phyloP scores from a whole-genome alignment of 2,113 vertebrate species.

The Vulpes lagopus region DNA sequence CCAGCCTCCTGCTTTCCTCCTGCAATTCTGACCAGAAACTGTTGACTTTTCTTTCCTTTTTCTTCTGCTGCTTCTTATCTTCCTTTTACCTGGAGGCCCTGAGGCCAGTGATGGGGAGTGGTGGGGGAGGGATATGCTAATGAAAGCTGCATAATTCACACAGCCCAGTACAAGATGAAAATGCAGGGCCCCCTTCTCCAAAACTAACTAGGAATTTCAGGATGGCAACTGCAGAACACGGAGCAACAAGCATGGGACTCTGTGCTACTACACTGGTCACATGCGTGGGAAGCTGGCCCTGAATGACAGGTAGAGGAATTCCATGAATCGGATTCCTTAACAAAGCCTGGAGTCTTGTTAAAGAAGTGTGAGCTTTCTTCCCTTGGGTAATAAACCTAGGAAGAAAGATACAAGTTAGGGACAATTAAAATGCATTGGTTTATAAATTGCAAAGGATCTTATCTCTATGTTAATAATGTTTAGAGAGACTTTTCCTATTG shows the following conservation, averaged over 20 bases:
- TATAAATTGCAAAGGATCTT: not conserved
- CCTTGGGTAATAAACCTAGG: not conserved
- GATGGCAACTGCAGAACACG: not conserved
- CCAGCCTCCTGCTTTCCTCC: not conserved
- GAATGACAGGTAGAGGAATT: not conserved
- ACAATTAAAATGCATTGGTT: not conserved
- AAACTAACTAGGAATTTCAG: not conserved
- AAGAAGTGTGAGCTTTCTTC: not conserved
- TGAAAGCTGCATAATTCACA: not conserved
- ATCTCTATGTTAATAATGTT: not conserved
- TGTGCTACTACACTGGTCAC: fast-evolving
- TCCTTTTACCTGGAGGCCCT: not conserved
- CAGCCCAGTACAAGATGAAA: not conserved
- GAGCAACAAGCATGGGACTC: not conserved
- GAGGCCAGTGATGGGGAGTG: not conserved
- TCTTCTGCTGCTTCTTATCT: not conserved
- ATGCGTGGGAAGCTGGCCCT: not conserved
- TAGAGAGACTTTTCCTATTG: not conserved
- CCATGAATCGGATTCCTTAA: not conserved
- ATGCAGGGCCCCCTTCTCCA: not conserved
- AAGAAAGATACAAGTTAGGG: not conserved
- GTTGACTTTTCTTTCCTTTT: not conserved
- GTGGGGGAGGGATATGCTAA: not conserved
- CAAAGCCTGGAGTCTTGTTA: not conserved
- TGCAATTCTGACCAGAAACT: not conserved